A percentile compares a stretch with the other conserved stretches of the same genome.
Conservation (phyloP, 2,888 invertebrate genomes). For the Trisateles emortualis region DNA sequence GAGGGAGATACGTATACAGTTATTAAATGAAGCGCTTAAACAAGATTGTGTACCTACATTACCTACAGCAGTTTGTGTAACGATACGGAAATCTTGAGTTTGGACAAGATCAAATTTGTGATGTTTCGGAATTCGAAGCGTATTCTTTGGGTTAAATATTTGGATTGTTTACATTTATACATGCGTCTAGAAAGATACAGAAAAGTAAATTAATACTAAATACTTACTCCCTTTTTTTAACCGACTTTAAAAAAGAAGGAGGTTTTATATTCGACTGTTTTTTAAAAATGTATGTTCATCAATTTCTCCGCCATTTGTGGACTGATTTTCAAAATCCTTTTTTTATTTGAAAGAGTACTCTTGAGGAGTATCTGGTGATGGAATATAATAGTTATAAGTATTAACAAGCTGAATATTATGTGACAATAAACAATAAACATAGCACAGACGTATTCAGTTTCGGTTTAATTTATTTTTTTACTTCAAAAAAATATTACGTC, state of each 20-base stretch:
- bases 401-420: too few relatives aligned
- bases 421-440: too few relatives aligned
- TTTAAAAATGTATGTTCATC: neutral
- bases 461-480: too few relatives aligned
- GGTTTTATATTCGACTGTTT: too few relatives aligned
- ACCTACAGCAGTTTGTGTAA: conserved; percentile 55
- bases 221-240: neutral
- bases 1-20: conserved; percentile 19
- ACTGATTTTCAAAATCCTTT: too few relatives aligned
- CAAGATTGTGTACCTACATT: conserved; percentile 51
- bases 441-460: too few relatives aligned
- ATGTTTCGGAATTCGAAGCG: conserved; percentile 43
- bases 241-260: neutral
- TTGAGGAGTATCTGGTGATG: too few relatives aligned
- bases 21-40: conserved; percentile 52
- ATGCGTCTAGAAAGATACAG: neutral
- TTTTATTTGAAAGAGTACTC: too few relatives aligned
- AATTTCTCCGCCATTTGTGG: too few relatives aligned
- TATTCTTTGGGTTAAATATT: conserved; percentile 34
- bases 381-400: too few relatives aligned
- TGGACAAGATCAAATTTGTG: conserved; percentile 66
- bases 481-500: too few relatives aligned
- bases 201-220: neutral
- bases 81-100: conserved; percentile 59
- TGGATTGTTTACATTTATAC: conserved; percentile 22